phyloP scores from a whole-genome alignment of 2,888 invertebrate genomes.

The Tiliacea citrago region DNA sequence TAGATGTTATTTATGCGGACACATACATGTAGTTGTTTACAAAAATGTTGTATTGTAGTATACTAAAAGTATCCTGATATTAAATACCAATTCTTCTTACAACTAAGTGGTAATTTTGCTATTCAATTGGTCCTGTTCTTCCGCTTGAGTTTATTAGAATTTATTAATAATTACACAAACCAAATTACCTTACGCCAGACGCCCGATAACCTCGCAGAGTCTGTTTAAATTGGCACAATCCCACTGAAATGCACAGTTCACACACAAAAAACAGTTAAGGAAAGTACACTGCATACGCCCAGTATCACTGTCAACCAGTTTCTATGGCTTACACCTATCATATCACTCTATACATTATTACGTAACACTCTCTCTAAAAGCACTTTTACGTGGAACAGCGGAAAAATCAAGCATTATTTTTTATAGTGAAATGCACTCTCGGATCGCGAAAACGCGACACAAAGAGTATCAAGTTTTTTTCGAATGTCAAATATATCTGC shows the following conservation, averaged over 20 bases:
- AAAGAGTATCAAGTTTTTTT: slow-evolving; percentile 55
- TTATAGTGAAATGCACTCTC: slow-evolving; percentile 77
- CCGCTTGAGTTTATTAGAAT: neutral
- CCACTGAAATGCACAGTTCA: slow-evolving; percentile 32
- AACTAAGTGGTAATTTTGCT: neutral
- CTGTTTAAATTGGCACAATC: slow-evolving; percentile 36
- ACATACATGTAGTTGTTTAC: neutral
- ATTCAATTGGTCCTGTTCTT: neutral
- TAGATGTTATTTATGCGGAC: slow-evolving; percentile 6
- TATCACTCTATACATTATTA: slow-evolving; percentile 66
- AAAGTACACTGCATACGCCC: slow-evolving; percentile 50
- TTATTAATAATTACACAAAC: slow-evolving; percentile 13
- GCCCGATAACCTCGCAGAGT: slow-evolving; percentile 19
- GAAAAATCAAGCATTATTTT: slow-evolving; percentile 76
- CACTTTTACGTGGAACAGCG: slow-evolving; percentile 65
- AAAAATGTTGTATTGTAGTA: neutral
- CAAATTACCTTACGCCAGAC: slow-evolving; percentile 25
- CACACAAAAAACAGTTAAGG: slow-evolving; percentile 37
- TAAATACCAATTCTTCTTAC: neutral
- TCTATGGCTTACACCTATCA: slow-evolving; percentile 63
- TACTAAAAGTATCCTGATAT: neutral
- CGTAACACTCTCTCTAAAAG: slow-evolving; percentile 70
- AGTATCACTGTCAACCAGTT: slow-evolving; percentile 48
- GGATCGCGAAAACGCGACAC: slow-evolving; percentile 45
- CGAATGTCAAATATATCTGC: slow-evolving; percentile 75